Evolutionary conservation across 2,888 invertebrate species (phyloP), one percentile per base, ranked within the genome.

Genomic region (Megalurothrips usitatus): DNA sequence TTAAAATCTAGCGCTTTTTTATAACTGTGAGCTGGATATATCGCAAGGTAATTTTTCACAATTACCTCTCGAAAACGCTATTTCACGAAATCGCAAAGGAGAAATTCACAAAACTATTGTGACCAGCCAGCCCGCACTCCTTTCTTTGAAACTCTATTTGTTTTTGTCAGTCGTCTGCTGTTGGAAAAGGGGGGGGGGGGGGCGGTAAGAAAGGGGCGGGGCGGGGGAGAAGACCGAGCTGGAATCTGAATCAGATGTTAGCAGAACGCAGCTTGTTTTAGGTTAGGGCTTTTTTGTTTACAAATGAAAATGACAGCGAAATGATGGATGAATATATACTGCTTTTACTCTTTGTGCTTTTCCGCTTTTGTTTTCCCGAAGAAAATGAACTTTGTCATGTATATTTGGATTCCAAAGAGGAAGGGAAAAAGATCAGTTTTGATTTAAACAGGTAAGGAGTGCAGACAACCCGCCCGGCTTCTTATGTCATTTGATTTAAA

Each of bases 301-400:
- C 68, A 8, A 23, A 10, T 12, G 68, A 11, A 23, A 58, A 43
- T 43, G 34, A 43, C 34, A 19, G 8, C 68, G 68, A 26, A 75
- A 75, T 75, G 26, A 75, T 75, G 68, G 68, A 75, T 12, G 68
- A 75, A 75, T 75, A 75, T 75, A 23, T 26, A 9, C 68, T 75
- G 68, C 68, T 75, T 75, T 23, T 75, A 10, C 12, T 75, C 1
- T 75, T 75, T 75, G 23, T 75, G 68, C 68, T 75, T 23, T 26
- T 75, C 12, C 68, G 26, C 23, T 75, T 75, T 12, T n/a, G 11
- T 26, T 23, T 75, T 26, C 68, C 68, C 12, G 68, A 26, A 26
- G 12, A 75, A 23, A 26, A 75, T 75, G 68, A 75, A 75, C 23
- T 23, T 12, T 75, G 68, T 26, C n/a, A 75, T n/a, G 12, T 26